A percentile compares a stretch with the other conserved stretches of the same genome.
phyloP scores from a whole-genome alignment of 2,888 invertebrate genomes.

The Lasioglossum figueresi region DNA sequence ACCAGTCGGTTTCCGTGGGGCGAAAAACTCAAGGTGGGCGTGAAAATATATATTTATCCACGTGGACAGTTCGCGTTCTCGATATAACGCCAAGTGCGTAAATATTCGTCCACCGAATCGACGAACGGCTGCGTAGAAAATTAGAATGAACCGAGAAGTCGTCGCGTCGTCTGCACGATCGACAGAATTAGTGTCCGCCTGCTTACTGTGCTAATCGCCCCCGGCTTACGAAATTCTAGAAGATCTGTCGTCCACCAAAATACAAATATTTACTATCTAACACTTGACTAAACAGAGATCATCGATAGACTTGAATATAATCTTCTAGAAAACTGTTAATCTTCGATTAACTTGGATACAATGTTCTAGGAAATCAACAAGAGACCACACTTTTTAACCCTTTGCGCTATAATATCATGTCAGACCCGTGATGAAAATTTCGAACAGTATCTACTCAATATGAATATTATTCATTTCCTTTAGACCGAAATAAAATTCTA shows the following conservation, averaged over 20 bases:
- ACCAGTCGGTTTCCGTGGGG: too few relatives aligned
- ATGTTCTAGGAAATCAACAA: background rate
- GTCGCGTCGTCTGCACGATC: slow-evolving; percentile 53
- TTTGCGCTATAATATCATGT: too few relatives aligned
- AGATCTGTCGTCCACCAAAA: slow-evolving; percentile 12
- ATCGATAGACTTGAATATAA: background rate
- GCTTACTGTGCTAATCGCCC: slow-evolving; percentile 53
- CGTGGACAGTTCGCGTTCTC: slow-evolving; percentile 50
- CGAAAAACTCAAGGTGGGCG: slow-evolving; percentile 38
- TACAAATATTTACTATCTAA: background rate
- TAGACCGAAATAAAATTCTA: too few relatives aligned
- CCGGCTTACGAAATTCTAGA: slow-evolving; percentile 52
- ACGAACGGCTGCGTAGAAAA: slow-evolving; percentile 53
- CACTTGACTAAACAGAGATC: background rate
- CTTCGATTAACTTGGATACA: background rate
- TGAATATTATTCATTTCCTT: too few relatives aligned
- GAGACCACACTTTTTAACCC: background rate
- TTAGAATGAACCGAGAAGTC: slow-evolving; percentile 60
- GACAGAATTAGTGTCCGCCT: slow-evolving; percentile 62
- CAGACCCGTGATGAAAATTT: too few relatives aligned
- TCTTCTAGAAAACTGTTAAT: too few relatives aligned
- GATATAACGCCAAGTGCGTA: slow-evolving; percentile 68
- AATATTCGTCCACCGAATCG: slow-evolving; percentile 47
- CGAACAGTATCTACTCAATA: too few relatives aligned
- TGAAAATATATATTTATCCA: slow-evolving; percentile 53